Evolutionary conservation across 2,797 vertebrate genomes (phyloP), one percentile per base, ranked within the genome.

Genomic region (Muscicapa striata): DNA sequence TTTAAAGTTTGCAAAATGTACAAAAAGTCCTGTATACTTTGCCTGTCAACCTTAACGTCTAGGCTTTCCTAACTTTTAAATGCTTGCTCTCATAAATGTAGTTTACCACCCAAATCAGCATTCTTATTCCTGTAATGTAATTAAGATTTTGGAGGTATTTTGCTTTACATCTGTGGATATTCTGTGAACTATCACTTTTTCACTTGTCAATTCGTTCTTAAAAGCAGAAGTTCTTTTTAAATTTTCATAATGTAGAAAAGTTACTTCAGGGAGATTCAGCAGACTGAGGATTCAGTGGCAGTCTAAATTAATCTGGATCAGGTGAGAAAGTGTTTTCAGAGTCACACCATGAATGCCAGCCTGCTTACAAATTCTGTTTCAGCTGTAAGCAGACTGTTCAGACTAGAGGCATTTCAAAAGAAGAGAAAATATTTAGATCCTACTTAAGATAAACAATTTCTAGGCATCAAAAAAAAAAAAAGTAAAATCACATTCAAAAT

Each of bases 361-460:
- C 84, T 75, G 75, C 41, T 88, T 87, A 84, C 72, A 77, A 76
- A 83, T 85, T 86, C 89, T 84, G 41, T 78, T 89, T 68, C 92
- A 95, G 84, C 84, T 59, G 14, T 57, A 72, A 94, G 52, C 66
- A 88, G 67, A 38, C 38, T 87, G 90, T 90, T 94, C 87, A 95
- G 76, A 81, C 57, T 89, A 73, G 69, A 94, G 43, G 30, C 20
- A 61, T 94, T 84, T 91, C 69, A 79, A 94, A 95, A 82, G 19
- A 0, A 0, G 95, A 91, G 51, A 91, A 96, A 94, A 68, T 74
- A 72, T 73, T 93, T 86, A 91, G 58, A 84, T 91, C 41, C 36
- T 79, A 41, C 41, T 79, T 54, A 93, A 67, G 49, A 89, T 57
- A 93, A 95, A 94, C 74, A 91, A 86, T 94, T 95, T 91, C 86